phyloP scores from a whole-genome alignment of 2,888 invertebrate species.

The Epinotia brunnichana region DNA sequence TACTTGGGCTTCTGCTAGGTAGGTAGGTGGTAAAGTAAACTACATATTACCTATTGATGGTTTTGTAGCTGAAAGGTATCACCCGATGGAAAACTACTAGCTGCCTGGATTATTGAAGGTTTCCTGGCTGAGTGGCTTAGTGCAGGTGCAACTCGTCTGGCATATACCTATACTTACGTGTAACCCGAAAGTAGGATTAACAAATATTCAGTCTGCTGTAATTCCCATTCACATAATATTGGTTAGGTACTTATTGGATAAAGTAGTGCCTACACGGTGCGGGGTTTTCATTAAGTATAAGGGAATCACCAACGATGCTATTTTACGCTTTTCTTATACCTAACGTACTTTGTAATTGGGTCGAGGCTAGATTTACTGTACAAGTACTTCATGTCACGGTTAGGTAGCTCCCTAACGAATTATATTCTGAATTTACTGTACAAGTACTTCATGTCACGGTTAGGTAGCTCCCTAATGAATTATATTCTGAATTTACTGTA shows the following conservation, averaged over 20 bases:
- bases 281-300: conserved; percentile 32
- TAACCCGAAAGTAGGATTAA: conserved; percentile 4
- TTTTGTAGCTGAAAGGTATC: neutral
- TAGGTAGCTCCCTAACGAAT: conserved; percentile 47
- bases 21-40: too few relatives aligned
- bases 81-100: neutral
- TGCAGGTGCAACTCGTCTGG: neutral
- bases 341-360: conserved; percentile 27
- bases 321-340: conserved; percentile 33
- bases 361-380: conserved; percentile 25
- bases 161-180: neutral
- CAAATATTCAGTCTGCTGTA: conserved; percentile 5
- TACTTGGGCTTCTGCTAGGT: too few relatives aligned
- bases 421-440: conserved; percentile 51
- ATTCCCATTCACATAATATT: conserved; percentile 9
- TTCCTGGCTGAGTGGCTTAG: neutral
- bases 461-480: conserved; percentile 47
- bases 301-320: conserved; percentile 37
- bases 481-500: conserved; percentile 51
- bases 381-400: conserved; percentile 13
- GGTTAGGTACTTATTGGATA: conserved; percentile 16
- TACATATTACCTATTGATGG: neutral
- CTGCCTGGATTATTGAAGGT: neutral
- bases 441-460: conserved; percentile 14
- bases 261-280: conserved; percentile 30